These are phyloP conservation scores for Stramonita haemastoma DNA, from an alignment of 2,888 invertebrate species.

Conservation along the genomic window DNA sequence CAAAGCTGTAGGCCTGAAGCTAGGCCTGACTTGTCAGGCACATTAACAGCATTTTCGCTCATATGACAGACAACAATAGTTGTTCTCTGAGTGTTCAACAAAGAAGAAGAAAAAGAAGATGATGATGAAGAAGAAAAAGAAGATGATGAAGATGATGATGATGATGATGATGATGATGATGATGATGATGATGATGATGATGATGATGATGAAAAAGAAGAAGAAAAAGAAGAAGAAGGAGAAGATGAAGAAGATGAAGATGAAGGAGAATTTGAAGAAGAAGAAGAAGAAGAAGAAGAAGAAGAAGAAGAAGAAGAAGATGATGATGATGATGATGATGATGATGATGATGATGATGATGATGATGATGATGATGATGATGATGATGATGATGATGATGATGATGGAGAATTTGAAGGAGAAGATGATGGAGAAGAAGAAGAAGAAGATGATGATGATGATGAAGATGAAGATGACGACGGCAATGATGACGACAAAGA, in stretches of 20 bases:
- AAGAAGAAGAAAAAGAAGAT: no score
- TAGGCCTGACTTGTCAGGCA: no score
- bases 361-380: constrained; percentile 11
- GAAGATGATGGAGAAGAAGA: background rate
- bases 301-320: constrained; percentile 6
- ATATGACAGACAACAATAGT: no score
- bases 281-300: background rate
- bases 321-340: background rate
- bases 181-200: background rate
- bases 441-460: background rate
- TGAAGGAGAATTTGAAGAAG: no score
- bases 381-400: constrained; percentile 8
- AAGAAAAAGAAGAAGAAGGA: background rate
- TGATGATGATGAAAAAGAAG: background rate
- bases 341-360: no score
- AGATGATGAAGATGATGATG: background rate
- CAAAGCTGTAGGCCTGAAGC: no score
- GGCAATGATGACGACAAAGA: background rate
- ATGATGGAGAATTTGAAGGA: background rate
- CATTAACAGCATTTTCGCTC: no score
- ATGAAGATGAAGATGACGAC: background rate
- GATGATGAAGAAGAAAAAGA: background rate
- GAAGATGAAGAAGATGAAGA: background rate
- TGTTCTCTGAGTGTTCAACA: no score
- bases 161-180: background rate